phyloP scores from a whole-genome alignment of 2,113 vertebrate species.

The Tachycineta bicolor region DNA sequence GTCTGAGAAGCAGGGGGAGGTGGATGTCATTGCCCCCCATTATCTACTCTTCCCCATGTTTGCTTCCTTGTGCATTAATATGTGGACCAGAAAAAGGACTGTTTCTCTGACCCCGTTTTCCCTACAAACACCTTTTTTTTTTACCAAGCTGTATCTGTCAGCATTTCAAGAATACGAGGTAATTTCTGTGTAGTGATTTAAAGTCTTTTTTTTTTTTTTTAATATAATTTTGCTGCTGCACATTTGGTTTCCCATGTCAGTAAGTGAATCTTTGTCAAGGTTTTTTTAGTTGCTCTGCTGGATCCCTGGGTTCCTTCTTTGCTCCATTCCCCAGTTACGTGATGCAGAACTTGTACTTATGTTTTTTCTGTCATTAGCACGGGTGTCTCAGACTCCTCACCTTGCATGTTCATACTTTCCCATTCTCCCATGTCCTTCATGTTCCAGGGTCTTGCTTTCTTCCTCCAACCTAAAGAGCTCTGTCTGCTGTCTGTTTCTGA shows the following conservation, averaged over 20 bases:
- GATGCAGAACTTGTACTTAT: not conserved
- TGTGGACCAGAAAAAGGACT: not conserved
- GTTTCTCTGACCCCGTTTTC: not conserved
- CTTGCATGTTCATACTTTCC: not conserved
- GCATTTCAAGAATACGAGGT: not conserved
- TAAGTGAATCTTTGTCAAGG: not conserved
- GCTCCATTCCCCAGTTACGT: rapidly evolving
- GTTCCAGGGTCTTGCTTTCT: not conserved
- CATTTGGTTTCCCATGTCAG: not conserved
- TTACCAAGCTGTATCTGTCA: not conserved
- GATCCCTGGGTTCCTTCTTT: not conserved
- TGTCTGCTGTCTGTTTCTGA: not conserved
- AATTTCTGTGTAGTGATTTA: not conserved
- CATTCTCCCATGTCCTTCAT: not conserved
- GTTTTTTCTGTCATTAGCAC: not conserved
- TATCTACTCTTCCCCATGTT: not conserved
- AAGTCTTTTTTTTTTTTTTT: not conserved
- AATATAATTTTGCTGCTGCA: not conserved
- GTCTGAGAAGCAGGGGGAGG: not conserved
- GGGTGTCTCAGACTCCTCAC: not conserved
- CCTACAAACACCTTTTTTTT: not conserved
- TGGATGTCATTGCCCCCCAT: not conserved
- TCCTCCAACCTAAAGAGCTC: not conserved
- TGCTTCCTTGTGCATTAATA: not conserved
- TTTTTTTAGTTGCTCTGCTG: not conserved